Conservation (phyloP, 2,113 vertebrate genomes). For the Blennius ocellaris region DNA sequence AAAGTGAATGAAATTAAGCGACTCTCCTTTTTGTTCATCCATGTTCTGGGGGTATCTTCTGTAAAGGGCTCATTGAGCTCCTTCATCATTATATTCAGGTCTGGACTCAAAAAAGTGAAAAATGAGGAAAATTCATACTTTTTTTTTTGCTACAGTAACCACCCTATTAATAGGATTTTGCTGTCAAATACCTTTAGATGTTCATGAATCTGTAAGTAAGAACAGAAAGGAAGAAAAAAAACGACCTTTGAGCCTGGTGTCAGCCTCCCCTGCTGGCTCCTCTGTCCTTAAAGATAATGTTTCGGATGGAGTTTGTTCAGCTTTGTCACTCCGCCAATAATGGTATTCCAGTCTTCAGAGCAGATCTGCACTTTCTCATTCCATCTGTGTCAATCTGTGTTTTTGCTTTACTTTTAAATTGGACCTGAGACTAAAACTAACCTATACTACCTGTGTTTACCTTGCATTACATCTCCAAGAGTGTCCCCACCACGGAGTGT, state of each 20-base stretch:
- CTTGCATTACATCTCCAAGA: slow-evolving; percentile 94
- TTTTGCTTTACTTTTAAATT: too few species aligned
- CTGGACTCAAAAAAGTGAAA: too few species aligned
- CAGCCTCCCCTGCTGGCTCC: slow-evolving; percentile 1
- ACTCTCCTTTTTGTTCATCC: too few species aligned
- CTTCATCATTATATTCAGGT: too few species aligned
- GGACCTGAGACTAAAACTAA: too few species aligned
- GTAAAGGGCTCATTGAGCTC: too few species aligned
- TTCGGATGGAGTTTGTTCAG: slow-evolving; percentile 10
- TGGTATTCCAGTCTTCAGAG: slow-evolving; percentile 13
- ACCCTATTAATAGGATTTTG: slow-evolving; percentile 43
- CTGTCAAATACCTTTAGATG: slow-evolving; percentile 35
- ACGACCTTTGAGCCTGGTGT: slow-evolving; percentile 10
- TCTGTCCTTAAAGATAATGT: slow-evolving; percentile 1
- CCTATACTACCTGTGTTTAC: slow-evolving; percentile 8
- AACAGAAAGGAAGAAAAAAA: slow-evolving; percentile 10
- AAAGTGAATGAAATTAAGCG: too few species aligned
- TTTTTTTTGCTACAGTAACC: slow-evolving; percentile 27
- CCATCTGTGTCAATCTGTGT: too few species aligned
- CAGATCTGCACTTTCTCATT: background rate
- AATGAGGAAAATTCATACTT: too few species aligned
- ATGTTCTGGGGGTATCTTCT: too few species aligned
- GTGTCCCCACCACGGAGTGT: slow-evolving; percentile 91
- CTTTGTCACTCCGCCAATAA: slow-evolving; percentile 18
- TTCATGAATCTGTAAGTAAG: slow-evolving; percentile 50